Evolutionary conservation across 1,140 invertebrate species (phyloP), one percentile per base, ranked within the genome.

Genomic region (Drosophila watanabei): DNA sequence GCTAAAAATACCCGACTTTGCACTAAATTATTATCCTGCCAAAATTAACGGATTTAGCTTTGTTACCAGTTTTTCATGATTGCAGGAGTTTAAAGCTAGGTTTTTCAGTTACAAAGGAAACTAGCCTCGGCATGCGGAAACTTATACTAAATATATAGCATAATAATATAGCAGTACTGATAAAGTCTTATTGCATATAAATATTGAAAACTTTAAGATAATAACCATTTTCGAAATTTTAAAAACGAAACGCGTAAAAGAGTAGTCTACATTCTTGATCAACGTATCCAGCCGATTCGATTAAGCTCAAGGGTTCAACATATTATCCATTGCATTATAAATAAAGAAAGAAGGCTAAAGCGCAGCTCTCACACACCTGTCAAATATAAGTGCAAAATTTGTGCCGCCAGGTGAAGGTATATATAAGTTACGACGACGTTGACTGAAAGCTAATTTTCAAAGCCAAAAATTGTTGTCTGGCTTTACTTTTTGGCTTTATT

Each of bases 371-470:
- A 59, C 46, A 43, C 43, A 49, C 32, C 5, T 33, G 13, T 28
- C 33, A 28, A 33, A 61, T 37, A 10, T 11, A 24, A 62, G 16
- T 37, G 46, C 24, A 41, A 61, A 49, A 24, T 24, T 11, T 68
- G 20, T 43, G 43, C 46, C 24, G 33, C 49, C 68, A 85, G 77
- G 75, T 81, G 54, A 57, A 81, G 61, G 33, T 28, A 56, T 24
- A 8, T 16, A 11, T 11, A 66, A 48, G 48, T 59, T 56, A 71
- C 39, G 30, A 61, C 62, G 48, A 43, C 68, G 68, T 73, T 82
- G 71, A 87, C 79, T 87, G 77, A 80, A 80, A 80, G 66, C 76
- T 73, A 76, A 82, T 82, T 77, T 87, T 73, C 57, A 72, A 77
- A 76, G 66, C 83, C 64, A 66, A 70, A 87, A 76, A 43, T 45